phyloP scores from a whole-genome alignment of 2,888 invertebrate genomes.

The Anthophora plumipes region DNA sequence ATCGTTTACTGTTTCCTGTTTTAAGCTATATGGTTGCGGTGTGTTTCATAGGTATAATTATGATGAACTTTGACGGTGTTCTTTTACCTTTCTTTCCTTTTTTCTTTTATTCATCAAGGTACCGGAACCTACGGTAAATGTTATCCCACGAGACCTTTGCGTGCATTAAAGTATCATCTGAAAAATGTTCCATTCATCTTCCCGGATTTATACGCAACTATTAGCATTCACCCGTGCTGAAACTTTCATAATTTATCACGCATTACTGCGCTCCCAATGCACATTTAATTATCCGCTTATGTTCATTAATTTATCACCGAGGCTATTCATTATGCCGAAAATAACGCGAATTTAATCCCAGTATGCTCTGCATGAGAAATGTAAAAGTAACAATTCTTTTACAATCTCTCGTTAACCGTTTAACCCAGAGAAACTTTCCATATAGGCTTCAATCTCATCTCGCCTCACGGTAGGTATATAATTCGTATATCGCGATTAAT shows the following conservation, averaged over 20 bases:
- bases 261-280: conserved; percentile 2
- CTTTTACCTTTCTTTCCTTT: neutral
- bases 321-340: conserved; percentile 12
- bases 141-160: neutral
- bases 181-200: neutral
- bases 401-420: neutral
- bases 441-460: too few species aligned
- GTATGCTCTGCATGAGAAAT: neutral
- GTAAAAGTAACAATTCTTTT: neutral
- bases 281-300: conserved; percentile 20
- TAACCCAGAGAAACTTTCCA: too few species aligned
- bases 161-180: neutral
- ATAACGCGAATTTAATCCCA: conserved; percentile 1
- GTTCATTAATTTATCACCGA: conserved; percentile 21
- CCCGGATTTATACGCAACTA: neutral
- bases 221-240: neutral
- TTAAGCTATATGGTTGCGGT: neutral
- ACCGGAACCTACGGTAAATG: neutral
- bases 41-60: neutral
- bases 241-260: conserved; percentile 6
- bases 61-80: neutral
- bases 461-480: too few species aligned
- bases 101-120: neutral
- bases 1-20: neutral
- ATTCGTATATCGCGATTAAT: too few species aligned